Base-by-base conservation (phyloP, 2,113 vertebrate genomes). In the Chaetura pelagica region DNA sequence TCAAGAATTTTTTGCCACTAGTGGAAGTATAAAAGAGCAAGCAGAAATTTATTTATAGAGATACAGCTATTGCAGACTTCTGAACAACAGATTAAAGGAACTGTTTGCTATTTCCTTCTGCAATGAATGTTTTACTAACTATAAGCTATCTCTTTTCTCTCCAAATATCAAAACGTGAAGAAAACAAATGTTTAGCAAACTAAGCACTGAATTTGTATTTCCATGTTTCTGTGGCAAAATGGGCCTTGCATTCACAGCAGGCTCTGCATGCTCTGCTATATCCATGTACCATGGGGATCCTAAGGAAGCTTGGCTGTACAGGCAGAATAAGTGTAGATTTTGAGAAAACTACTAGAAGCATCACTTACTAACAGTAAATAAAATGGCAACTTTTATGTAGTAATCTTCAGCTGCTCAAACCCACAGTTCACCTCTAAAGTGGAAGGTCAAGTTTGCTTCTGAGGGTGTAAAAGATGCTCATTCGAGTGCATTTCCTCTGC, bases 81-180 rank as follows among this genome's bases (percentile, higher is more conserved):
- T 83, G 78, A 97, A 94, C 96, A 96, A 94, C 89, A 93, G 97
- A 94, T 96, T 96, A 93, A 96, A 97, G 88, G 94, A 91, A 74
- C 93, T 93, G 92, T 78, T 96, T 88, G 95, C 97, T 96, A 90
- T 96, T 98, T 96, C 34, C 38, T 86, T 96, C 94, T 63, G 63
- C 85, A 84, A 27, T 66, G 57, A 96, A 76, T 91, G 87, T 96
- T 95, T 93, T 61, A 26, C 84, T 97, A 97, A 96, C 81, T 89
- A 87, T 7, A 92, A 96, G 71, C 87, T 79, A 84, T 96, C 89
- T 97, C 80, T 97, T 93, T 96, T 87, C 94, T 62, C 96, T 97
- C 93, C 76, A 93, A 68, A 73, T 84, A 90, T 87, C 68, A 0
- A 85, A 91, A 93, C 40, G 68, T 42, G 78, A 74, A 80, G 93